phyloP scores from a whole-genome alignment of 2,113 vertebrate species.

The Tympanuchus pallidicinctus region DNA sequence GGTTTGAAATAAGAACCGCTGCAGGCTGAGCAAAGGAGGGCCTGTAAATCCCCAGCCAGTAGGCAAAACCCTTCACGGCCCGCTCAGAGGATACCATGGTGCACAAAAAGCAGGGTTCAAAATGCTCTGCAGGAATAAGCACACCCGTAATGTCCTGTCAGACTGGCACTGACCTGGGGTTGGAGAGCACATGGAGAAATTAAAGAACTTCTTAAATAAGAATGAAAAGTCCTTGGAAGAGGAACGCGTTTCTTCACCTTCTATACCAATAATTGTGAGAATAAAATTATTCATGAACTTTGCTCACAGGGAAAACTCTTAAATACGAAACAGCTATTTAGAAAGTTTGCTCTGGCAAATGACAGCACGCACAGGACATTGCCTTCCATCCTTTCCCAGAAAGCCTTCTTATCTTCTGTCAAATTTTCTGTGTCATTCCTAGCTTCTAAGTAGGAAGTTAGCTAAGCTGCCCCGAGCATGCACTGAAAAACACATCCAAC shows the following conservation, averaged over 20 bases:
- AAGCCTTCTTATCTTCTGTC: not conserved
- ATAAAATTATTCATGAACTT: constrained; percentile 2
- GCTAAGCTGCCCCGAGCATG: not conserved
- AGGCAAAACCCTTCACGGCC: fast-evolving
- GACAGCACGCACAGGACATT: not conserved
- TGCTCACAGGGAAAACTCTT: not conserved
- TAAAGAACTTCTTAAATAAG: not conserved
- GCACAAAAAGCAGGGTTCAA: not conserved
- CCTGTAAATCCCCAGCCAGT: not conserved
- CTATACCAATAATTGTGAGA: not conserved
- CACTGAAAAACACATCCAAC: not conserved
- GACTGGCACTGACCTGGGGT: not conserved
- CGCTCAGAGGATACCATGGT: not conserved
- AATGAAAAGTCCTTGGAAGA: not conserved
- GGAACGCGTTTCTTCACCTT: not conserved
- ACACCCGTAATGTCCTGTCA: not conserved
- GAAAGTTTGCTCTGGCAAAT: not conserved
- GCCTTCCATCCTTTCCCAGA: not conserved
- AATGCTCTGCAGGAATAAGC: not conserved
- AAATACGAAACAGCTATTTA: not conserved
- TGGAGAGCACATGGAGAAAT: not conserved
- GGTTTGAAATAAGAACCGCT: fast-evolving
- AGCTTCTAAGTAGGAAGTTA: not conserved
- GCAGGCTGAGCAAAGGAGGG: not conserved
- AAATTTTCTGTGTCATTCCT: not conserved